phyloP scores from a whole-genome alignment of 2,797 vertebrate species.

The Ctenopoma multispine region DNA sequence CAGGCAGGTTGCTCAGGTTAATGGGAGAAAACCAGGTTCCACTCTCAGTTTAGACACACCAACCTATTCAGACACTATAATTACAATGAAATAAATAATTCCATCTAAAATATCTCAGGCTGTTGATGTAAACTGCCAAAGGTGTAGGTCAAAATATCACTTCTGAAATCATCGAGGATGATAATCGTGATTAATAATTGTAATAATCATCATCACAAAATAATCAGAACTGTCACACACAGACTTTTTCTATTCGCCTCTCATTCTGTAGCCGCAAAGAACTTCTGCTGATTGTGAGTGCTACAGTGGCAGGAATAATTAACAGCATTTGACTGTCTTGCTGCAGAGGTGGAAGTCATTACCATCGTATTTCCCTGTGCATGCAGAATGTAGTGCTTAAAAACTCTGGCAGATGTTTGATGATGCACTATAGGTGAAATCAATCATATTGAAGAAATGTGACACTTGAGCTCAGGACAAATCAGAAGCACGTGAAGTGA shows the following conservation, averaged over 20 bases:
- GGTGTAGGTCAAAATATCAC: conserved; percentile 21
- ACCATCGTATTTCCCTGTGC: conserved; percentile 52
- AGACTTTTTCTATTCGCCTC: conserved; percentile 31
- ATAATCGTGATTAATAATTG: conserved; percentile 62
- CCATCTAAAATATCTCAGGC: conserved; percentile 5
- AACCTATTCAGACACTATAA: conserved; percentile 12
- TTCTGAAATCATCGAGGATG: conserved; percentile 36
- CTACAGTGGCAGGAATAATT: conserved; percentile 71
- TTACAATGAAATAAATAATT: conserved; percentile 29
- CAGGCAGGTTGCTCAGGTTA: conserved; percentile 33
- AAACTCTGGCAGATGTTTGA: conserved; percentile 55
- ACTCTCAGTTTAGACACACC: conserved; percentile 4
- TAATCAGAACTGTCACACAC: conserved; percentile 36
- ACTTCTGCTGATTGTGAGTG: conserved; percentile 69
- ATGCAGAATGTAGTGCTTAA: conserved; percentile 39
- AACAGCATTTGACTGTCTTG: conserved; percentile 72
- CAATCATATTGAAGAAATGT: neutral
- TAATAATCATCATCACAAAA: conserved; percentile 54
- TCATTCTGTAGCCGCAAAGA: conserved; percentile 54
- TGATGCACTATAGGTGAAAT: conserved; percentile 22
- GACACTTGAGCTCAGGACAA: neutral
- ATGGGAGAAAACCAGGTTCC: conserved; percentile 19
- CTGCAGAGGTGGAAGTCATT: conserved; percentile 73
- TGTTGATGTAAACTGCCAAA: conserved; percentile 31
- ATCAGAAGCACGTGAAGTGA: neutral